Base-by-base conservation (phyloP, 2,797 vertebrate species). In the Pseudochirops corinnae region DNA sequence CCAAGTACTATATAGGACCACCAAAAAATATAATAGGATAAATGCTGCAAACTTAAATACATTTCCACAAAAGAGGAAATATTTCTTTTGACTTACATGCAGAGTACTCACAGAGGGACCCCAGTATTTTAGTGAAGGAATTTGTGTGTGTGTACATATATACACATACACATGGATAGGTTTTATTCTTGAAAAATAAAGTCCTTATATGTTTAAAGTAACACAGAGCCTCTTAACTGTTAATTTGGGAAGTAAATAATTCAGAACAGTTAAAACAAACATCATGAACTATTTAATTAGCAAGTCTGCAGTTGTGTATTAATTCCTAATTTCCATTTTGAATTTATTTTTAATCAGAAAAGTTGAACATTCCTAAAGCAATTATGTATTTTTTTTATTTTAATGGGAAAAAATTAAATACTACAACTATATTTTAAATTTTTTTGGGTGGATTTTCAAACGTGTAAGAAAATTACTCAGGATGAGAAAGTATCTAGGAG, bases 1-100 rank as follows among this genome's bases (percentile, higher is more conserved):
- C 53, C 55, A n/a, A 93, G 74, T 16, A 93, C 56, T 16, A 60
- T 26, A 39, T 67, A 56, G n/a, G 3, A 91, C 2, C 55, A 91
- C 56, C 33, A 14, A 87, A 93, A 93, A 28, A 46, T 92, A 94
- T 21, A 21, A 56, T 94, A 82, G 33, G 90, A 56, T 24, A 91
- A 93, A 93, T 53, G 74, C 3, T 56, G 18, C 95, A 96, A 95
- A 94, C 33, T n/a, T 74, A 94, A 82, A 82, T 28, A 55, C n/a
- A 74, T 58, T 56, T 11, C 93, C 91, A 55, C 90, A 92, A 91
- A 93, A 5, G 11, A 11, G 87, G 28, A 91, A 5, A 18, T 74
- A 57, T 46, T 82, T 39, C 67, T 82, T 46, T 82, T 82, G 39
- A 39, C 21, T 46, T 46, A 82, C 29, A 46, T 39, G 67, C n/a